phyloP scores from a whole-genome alignment of 2,113 vertebrate species.

The Eleginops maclovinus region DNA sequence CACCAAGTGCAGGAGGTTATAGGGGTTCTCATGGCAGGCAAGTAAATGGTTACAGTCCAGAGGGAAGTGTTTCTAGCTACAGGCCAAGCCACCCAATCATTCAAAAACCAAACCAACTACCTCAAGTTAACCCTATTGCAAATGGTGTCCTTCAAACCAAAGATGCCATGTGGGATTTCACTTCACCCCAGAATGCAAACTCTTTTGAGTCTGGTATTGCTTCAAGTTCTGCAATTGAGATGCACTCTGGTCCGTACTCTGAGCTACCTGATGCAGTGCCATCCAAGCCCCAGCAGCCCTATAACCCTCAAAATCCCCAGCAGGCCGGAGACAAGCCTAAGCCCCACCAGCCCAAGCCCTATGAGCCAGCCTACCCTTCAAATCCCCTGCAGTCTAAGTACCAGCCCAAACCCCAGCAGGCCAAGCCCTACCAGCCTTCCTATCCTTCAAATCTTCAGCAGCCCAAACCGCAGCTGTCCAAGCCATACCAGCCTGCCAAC shows the following conservation, averaged over 20 bases:
- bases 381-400: too few relatives aligned
- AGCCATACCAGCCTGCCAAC: too few relatives aligned
- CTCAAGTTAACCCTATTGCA: rapidly evolving
- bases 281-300: not conserved
- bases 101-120: not conserved
- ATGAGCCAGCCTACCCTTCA: too few relatives aligned
- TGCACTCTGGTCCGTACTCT: not conserved
- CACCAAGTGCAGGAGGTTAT: not conserved
- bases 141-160: not conserved
- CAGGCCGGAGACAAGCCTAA: not conserved
- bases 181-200: not conserved
- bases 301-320: not conserved
- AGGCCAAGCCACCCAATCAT: rapidly evolving
- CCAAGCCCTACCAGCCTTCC: too few relatives aligned
- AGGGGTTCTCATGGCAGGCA: not conserved
- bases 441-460: too few relatives aligned
- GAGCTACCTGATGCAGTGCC: not conserved
- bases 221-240: conserved; percentile 30
- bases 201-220: rapidly evolving
- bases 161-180: not conserved
- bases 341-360: not conserved
- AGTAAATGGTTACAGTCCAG: conserved; percentile 11
- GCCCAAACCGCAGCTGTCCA: too few relatives aligned
- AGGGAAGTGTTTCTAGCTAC: conserved; percentile 29
- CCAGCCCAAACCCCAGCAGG: too few relatives aligned